A percentile compares a stretch with the other conserved stretches of the same genome.
Conservation (phyloP, 2,113 vertebrate species). For the Echinops telfairi region DNA sequence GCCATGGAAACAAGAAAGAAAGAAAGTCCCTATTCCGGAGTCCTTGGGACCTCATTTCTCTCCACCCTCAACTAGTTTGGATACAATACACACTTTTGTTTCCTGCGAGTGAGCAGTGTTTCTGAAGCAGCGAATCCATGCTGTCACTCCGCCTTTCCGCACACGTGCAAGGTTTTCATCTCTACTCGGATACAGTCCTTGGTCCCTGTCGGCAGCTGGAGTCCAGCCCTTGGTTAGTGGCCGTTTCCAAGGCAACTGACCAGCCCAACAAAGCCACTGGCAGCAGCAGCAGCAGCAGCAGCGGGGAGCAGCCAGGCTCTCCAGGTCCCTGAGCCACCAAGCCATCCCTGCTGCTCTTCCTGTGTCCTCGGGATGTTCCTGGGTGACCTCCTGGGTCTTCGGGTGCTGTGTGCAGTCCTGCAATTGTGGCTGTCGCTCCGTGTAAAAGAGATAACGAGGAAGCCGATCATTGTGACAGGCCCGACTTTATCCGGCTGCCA, state of each 20-base stretch:
- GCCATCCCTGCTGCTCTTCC: slow-evolving; percentile 21
- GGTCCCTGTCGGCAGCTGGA: slow-evolving; percentile 64
- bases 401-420: slow-evolving; percentile 67
- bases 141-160: not conserved
- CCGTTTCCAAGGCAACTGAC: slow-evolving; percentile 89
- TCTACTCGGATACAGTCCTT: not conserved
- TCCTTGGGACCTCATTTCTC: not conserved
- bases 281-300: not conserved
- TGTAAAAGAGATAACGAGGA: slow-evolving; percentile 78
- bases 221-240: slow-evolving; percentile 78
- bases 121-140: not conserved
- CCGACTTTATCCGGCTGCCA: slow-evolving; percentile 80
- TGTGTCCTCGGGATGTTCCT: slow-evolving; percentile 59
- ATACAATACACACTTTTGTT: slow-evolving; percentile 53
- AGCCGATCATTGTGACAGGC: slow-evolving; percentile 77
- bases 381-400: slow-evolving; percentile 71
- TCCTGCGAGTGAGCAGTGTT: slow-evolving; percentile 34
- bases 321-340: slow-evolving; percentile 67
- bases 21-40: rapidly evolving
- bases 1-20: slow-evolving; percentile 55
- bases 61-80: not conserved
- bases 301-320: slow-evolving; percentile 21
- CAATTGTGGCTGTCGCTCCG: slow-evolving; percentile 73
- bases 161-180: not conserved
- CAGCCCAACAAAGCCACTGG: slow-evolving; percentile 74